phyloP scores from a whole-genome alignment of 2,113 vertebrate genomes.

The Osmerus mordax region DNA sequence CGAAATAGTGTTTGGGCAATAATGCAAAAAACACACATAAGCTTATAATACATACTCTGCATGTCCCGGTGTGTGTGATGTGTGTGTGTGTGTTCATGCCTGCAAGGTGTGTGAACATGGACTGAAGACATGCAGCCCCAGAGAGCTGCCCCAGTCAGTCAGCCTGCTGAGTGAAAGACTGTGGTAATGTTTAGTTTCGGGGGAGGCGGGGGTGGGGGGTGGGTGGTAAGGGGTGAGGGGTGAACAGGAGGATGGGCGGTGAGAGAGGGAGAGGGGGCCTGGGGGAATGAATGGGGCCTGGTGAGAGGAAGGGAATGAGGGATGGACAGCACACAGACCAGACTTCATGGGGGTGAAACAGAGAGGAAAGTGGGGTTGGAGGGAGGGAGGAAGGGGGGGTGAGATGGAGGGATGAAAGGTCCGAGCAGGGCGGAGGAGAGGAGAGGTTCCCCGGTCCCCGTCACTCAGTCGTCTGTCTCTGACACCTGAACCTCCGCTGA shows the following conservation, averaged over 20 bases:
- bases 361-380: slow-evolving; percentile 46
- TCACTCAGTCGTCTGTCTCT: slow-evolving; percentile 63
- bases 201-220: slow-evolving; percentile 54
- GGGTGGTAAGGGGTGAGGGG: not conserved
- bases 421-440: slow-evolving; percentile 39
- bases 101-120: slow-evolving; percentile 19
- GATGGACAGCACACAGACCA: slow-evolving; percentile 28
- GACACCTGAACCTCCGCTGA: slow-evolving; percentile 72
- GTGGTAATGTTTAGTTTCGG: slow-evolving; percentile 64
- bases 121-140: slow-evolving; percentile 47
- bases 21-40: not conserved
- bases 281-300: not conserved
- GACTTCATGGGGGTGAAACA: slow-evolving; percentile 38
- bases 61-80: not conserved
- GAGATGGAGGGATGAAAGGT: slow-evolving; percentile 42
- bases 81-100: not conserved
- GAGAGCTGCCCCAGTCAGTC: slow-evolving; percentile 55
- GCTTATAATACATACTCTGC: not conserved
- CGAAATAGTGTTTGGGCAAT: too few relatives aligned
- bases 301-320: not conserved
- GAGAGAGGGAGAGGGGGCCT: not conserved
- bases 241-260: not conserved
- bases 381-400: slow-evolving; percentile 52
- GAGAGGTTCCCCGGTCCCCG: slow-evolving; percentile 53
- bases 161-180: slow-evolving; percentile 65